A percentile compares a stretch with the other conserved stretches of the same genome.
phyloP scores from a whole-genome alignment of 2,797 vertebrate species.

The Hapalemur alaotrensis region DNA sequence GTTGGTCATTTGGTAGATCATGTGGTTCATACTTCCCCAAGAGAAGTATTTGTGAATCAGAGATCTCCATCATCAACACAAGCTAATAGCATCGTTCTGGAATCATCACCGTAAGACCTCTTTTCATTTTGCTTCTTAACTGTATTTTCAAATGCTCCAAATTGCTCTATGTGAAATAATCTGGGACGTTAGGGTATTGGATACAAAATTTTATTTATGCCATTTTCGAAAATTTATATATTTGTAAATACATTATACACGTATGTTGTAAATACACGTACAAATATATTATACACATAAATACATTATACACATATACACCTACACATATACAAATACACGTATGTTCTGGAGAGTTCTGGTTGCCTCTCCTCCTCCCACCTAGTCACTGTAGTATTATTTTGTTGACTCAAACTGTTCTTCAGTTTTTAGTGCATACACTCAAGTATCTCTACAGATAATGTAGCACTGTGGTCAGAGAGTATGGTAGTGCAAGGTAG shows the following conservation, averaged over 20 bases:
- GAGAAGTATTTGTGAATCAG: conserved; percentile 94
- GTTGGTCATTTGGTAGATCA: conserved; percentile 97
- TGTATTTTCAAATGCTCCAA: not conserved
- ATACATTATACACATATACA: too few species aligned
- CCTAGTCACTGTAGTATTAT: not conserved
- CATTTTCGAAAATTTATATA: not conserved
- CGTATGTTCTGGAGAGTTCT: conserved; percentile 24
- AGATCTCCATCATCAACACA: conserved; percentile 97
- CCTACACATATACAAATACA: too few species aligned
- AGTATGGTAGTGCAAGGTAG: not conserved
- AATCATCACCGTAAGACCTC: conserved; percentile 93
- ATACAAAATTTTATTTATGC: conserved; percentile 12
- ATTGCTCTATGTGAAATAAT: conserved; percentile 42
- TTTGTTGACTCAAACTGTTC: not conserved
- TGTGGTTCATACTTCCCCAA: conserved; percentile 93
- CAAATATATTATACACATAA: too few species aligned
- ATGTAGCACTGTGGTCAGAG: not conserved
- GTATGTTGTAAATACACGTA: too few species aligned
- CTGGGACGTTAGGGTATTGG: not conserved
- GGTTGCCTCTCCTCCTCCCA: not conserved
- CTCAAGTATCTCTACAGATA: conserved; percentile 41
- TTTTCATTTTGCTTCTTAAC: conserved; percentile 29
- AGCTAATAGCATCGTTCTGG: conserved; percentile 97
- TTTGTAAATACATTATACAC: conserved; percentile 19
- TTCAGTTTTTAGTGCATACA: not conserved